These are phyloP conservation scores for Opisthocomus hoazin DNA, from an alignment of 2,113 vertebrate species.

Conservation along the genomic window DNA sequence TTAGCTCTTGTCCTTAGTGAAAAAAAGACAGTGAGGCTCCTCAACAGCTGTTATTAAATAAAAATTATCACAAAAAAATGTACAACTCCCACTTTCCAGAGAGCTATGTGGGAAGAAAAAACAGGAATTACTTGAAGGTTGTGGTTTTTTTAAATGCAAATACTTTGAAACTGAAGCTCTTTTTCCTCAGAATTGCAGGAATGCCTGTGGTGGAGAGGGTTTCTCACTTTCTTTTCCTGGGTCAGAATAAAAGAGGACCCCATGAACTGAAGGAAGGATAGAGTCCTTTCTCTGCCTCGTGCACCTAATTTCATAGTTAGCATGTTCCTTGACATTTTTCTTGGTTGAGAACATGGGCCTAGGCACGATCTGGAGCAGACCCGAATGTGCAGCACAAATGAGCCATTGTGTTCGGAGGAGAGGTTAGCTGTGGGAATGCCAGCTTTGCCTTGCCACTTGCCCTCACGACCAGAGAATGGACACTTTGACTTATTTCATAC, in stretches of 20 bases:
- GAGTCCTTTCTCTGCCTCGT: not conserved
- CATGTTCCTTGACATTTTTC: not conserved
- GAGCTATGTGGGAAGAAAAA: not conserved
- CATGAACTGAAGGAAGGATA: not conserved
- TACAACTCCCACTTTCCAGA: not conserved
- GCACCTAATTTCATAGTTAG: not conserved
- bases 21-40: not conserved
- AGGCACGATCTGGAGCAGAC: fast-evolving
- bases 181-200: not conserved
- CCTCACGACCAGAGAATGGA: not conserved
- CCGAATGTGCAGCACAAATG: fast-evolving
- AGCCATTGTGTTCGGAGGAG: fast-evolving
- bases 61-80: not conserved
- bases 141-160: not conserved
- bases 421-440: fast-evolving
- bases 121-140: not conserved
- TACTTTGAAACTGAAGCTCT: not conserved
- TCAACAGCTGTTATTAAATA: not conserved
- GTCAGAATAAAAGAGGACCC: not conserved
- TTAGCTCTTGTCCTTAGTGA: not conserved
- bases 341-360: not conserved
- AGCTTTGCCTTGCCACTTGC: not conserved
- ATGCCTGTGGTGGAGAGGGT: not conserved
- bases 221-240: not conserved
- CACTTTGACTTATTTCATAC: not conserved